Evolutionary conservation across 2,888 invertebrate species (phyloP), one percentile per base, ranked within the genome.

Genomic region (Pachliopta kotzebuea): DNA sequence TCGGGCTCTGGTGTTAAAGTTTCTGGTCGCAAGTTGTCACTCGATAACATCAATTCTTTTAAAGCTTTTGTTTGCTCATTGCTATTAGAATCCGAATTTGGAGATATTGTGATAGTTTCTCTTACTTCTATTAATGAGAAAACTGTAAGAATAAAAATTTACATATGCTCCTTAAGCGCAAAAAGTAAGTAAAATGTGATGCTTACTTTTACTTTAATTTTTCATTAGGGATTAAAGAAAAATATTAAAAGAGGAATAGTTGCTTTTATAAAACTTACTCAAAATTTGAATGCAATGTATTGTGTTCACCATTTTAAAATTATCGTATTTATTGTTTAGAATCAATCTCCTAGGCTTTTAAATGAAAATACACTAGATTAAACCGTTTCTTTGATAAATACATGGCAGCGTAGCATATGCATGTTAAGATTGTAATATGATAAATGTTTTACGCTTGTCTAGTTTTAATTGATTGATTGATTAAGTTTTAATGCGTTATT

Each of bases 361-460:
- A 56, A 31, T 56, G 57, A 37, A 61, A 23, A 55, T 24, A 56
- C 42, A 49, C 49, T 31, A 20, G 9, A 37, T 31, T 68, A 52
- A 73, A 63, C 23, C 24, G 52, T 8, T 56, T 57, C 20, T 37
- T 60, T 56, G 21, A 55, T 56, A 56, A 60, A 55, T 50, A 56
- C 31, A 56, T 20, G 17, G 31, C 29, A n/a, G 26, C 26, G 18
- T 23, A 49, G 17, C 50, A 29, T 29, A 65, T 26, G 65, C 60
- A 29, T 60, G 26, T 65, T 65, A 65, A 65, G 60, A 60, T 60
- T 60, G 37, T 45, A 24, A 21, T 9, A 26, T 53, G 56, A 60
- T 65, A 53, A 56, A 65, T 65, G 50, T 56, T 65, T 65, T 56
- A 61, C 65, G 65, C 20, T 21, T 23, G 53, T 52, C 64, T 17